Conservation (phyloP, 1,140 invertebrate species). For the Magallana angulata region DNA sequence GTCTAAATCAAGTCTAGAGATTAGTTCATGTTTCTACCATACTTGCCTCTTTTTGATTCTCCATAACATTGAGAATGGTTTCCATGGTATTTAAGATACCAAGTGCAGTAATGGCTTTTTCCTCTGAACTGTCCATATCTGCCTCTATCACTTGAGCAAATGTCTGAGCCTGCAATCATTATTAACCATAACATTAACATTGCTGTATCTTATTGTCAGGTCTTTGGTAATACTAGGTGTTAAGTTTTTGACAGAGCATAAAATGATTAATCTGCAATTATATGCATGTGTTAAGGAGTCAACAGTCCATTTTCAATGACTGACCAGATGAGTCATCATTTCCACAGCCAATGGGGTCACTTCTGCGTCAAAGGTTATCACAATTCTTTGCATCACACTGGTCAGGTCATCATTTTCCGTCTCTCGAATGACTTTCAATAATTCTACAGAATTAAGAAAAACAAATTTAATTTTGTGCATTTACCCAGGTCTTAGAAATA, state of each 20-base stretch:
- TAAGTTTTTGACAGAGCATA: too few species aligned
- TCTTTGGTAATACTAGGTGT: too few species aligned
- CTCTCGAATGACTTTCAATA: constrained; percentile 94
- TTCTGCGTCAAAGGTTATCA: constrained; percentile 94
- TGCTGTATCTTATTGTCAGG: too few species aligned
- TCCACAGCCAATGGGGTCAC: constrained; percentile 95
- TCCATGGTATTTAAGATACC: constrained; percentile 97
- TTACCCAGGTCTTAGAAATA: not conserved
- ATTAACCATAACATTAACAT: not conserved
- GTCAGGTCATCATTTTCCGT: constrained; percentile 99
- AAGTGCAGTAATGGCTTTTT: constrained; percentile 98
- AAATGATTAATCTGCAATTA: too few species aligned
- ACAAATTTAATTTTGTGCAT: not conserved
- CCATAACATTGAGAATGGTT: constrained; percentile 95
- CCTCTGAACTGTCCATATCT: constrained; percentile 91
- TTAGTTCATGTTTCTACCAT: not conserved
- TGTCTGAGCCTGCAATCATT: constrained; percentile 86
- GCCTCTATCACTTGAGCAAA: constrained; percentile 90
- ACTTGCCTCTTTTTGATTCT: constrained; percentile 86
- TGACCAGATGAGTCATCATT: constrained; percentile 93
- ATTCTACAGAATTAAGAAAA: constrained; percentile 81
- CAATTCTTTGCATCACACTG: constrained; percentile 96
- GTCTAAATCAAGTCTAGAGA: too few species aligned
- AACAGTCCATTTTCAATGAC: constrained; percentile 34
- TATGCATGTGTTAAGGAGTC: too few species aligned